phyloP scores from a whole-genome alignment of 2,888 invertebrate genomes.

The Limnephilus auricula region DNA sequence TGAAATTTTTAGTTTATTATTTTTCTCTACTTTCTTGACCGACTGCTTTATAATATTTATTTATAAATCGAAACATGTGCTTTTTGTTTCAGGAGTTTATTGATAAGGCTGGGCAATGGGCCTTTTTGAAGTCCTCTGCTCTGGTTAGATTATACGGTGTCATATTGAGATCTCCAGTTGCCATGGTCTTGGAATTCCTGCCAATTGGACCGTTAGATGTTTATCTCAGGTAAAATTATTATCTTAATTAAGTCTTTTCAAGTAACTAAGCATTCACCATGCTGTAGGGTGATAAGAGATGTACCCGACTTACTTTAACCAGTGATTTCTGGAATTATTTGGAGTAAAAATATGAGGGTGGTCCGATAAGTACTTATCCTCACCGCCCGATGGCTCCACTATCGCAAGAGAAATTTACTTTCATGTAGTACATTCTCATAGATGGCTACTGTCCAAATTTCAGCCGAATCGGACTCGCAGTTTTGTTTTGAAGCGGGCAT shows the following conservation, averaged over 20 bases:
- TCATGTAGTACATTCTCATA: too few species aligned
- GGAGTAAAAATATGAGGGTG: too few species aligned
- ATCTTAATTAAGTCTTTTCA: not conserved
- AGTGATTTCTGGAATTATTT: too few species aligned
- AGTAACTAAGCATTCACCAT: not conserved
- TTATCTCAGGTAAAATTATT: conserved; percentile 77
- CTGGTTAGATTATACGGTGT: conserved; percentile 88
- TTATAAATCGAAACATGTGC: not conserved
- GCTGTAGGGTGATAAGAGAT: too few species aligned
- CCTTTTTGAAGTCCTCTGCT: conserved; percentile 85
- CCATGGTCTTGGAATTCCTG: conserved; percentile 89
- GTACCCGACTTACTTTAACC: too few species aligned
- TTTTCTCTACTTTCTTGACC: not conserved
- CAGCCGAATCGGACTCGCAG: too few species aligned
- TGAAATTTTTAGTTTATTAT: not conserved
- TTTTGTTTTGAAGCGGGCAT: too few species aligned
- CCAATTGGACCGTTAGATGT: conserved; percentile 87
- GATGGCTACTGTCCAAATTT: too few species aligned
- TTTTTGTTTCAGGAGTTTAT: conserved; percentile 81
- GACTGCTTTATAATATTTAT: not conserved
- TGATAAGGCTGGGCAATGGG: conserved; percentile 87
- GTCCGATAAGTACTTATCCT: too few species aligned
- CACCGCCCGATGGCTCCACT: too few species aligned
- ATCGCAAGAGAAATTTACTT: too few species aligned
- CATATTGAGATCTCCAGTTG: conserved; percentile 86